Evolutionary conservation across 2,888 invertebrate genomes (phyloP), one percentile per base, ranked within the genome.

Genomic region (Corythucha ciliata): DNA sequence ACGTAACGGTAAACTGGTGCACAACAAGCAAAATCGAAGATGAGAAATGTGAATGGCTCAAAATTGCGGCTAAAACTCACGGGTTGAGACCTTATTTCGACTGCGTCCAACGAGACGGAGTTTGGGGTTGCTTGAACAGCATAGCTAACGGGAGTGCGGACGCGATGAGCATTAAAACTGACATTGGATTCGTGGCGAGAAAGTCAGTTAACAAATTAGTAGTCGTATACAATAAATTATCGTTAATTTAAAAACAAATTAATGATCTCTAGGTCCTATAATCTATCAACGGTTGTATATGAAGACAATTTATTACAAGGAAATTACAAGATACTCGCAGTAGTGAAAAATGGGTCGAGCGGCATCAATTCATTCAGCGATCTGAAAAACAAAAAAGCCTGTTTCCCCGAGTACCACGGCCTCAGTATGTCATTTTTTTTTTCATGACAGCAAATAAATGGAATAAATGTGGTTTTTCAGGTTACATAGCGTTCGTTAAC

Each of bases 391-490:
- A 74, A 70, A 57, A 72, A 68, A 21, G 79, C 77, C 0, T 82
- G 81, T 64, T 77, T 82, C 68, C 78, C 81, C 0, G 78, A 79
- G 61, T 81, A 72, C 58, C 77, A 79, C 1, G 80, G 80, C 27
- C 75, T 80, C 48, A 75, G 78, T 78, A 58, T 68, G 61, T 39
- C n/a, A n/a, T n/a, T n/a, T n/a, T n/a, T n/a, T n/a, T n/a, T n/a
- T n/a, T 33, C 26, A 21, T 22, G 26, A 16, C 36, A 5, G 3
- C 24, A 26, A 24, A 36, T n/a, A 33, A 20, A 46, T 33, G 24
- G n/a, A 34, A n/a, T 39, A 26, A 29, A 32, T 14, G 39, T 12
- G 22, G 10, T 53, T 41, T 44, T 34, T 10, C 44, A 52, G 53
- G 48, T 14, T 51, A 47, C 52, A 34, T 47, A 25, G 51, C 45